Percentiles rank a stretch among this genome's conserved stretches.
Evolutionary conservation across 2,888 invertebrate species (phyloP).

Genomic region (Steinernema scapterisci): DNA sequence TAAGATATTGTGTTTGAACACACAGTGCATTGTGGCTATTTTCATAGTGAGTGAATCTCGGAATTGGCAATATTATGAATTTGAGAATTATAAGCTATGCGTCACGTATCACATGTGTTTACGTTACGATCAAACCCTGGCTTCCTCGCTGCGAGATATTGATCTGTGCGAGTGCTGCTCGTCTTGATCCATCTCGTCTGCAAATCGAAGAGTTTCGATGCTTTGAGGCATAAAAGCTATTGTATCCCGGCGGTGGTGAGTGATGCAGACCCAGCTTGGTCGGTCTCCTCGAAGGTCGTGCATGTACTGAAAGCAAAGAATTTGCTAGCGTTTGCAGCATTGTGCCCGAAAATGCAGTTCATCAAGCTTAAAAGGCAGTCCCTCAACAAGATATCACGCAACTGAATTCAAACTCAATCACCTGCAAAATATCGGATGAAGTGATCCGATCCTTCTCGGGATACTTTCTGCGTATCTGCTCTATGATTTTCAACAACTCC

Average conservation of each 20-base stretch:
- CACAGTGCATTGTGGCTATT: no score
- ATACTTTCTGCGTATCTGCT: conserved; percentile 60
- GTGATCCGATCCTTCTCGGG: conserved; percentile 66
- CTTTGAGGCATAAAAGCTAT: conserved; percentile 65
- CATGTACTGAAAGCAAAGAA: conserved; percentile 59
- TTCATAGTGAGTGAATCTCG: no score
- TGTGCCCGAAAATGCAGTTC: no score
- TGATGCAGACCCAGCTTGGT: conserved; percentile 38
- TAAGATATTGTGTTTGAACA: no score
- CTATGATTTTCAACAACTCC: conserved; percentile 66
- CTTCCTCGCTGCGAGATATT: conserved; percentile 19
- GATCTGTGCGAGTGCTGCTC: conserved; percentile 36
- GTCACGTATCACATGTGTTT: neutral
- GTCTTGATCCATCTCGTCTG: conserved; percentile 54
- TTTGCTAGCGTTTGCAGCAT: no score
- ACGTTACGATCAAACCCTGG: neutral
- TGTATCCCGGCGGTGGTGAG: conserved; percentile 61
- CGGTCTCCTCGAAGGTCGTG: conserved; percentile 52
- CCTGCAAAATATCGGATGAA: conserved; percentile 63
- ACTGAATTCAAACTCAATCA: conserved; percentile 16
- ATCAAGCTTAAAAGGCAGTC: no score
- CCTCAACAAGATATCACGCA: no score
- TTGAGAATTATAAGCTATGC: neutral
- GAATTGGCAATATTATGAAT: no score
- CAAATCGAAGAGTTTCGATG: conserved; percentile 53